Percentiles rank a stretch among this genome's conserved stretches.
Evolutionary conservation across 2,797 vertebrate genomes (phyloP).

Genomic region (Melanotaenia nigrans): DNA sequence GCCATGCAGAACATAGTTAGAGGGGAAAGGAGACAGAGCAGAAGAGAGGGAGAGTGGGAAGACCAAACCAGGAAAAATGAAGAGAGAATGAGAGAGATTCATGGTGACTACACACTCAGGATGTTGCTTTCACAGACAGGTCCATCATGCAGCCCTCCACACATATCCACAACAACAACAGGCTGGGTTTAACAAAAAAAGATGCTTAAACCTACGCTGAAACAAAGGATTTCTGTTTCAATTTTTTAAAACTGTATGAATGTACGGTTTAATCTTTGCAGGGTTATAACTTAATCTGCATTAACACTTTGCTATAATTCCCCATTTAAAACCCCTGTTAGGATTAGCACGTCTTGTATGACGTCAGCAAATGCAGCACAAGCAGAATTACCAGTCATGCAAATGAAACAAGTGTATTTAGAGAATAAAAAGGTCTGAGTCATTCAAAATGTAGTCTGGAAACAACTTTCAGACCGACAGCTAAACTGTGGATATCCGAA

Average conservation of each 20-base stretch:
- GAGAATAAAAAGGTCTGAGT: conserved; percentile 29
- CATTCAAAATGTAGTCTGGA: conserved; percentile 14
- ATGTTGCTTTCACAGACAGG: no score
- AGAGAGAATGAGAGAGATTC: conserved; percentile 18
- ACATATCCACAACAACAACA: not conserved
- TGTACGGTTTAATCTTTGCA: not conserved
- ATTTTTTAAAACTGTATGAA: not conserved
- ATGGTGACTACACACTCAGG: conserved; percentile 18
- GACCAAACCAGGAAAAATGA: conserved; percentile 17
- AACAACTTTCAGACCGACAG: conserved; percentile 15
- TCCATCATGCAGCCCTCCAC: not conserved
- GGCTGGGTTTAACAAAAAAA: not conserved
- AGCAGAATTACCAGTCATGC: conserved; percentile 50
- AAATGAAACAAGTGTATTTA: conserved; percentile 1
- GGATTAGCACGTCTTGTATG: conserved; percentile 43
- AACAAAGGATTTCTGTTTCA: not conserved
- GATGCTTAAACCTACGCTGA: not conserved
- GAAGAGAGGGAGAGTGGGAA: conserved; percentile 13
- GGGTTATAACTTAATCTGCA: conserved; percentile 4
- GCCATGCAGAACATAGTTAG: conserved; percentile 44
- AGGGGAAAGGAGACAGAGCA: conserved; percentile 4
- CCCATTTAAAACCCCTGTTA: conserved; percentile 28
- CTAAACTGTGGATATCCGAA: conserved; percentile 15
- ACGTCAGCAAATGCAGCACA: conserved; percentile 16
- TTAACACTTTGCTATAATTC: conserved; percentile 18